Percentiles rank a stretch among this genome's conserved stretches.
These are phyloP conservation scores for Muscicapa adusta DNA, from an alignment of 2,113 vertebrate genomes.

Conservation along the genomic window DNA sequence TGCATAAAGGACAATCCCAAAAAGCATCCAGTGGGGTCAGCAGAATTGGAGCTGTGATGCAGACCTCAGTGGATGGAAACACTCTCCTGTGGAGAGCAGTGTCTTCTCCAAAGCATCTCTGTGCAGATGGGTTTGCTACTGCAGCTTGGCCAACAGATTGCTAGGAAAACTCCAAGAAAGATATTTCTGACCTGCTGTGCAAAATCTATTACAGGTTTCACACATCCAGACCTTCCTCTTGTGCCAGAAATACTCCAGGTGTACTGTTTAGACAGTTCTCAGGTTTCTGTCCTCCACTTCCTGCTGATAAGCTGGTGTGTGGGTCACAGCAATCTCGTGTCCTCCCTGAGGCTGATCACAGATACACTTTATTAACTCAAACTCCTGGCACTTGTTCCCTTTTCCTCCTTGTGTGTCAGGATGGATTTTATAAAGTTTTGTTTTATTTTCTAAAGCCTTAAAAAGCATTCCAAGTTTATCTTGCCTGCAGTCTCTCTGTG, in stretches of 20 bases:
- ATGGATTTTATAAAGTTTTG: neutral
- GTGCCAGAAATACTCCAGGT: neutral
- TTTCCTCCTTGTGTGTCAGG: neutral
- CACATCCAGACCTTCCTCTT: neutral
- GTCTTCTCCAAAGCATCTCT: neutral
- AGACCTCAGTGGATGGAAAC: neutral
- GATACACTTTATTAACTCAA: fast-evolving
- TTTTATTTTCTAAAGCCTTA: neutral
- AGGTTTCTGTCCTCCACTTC: neutral
- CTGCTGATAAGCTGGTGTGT: neutral
- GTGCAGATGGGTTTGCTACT: neutral
- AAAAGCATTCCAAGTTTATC: neutral
- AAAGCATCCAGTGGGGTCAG: neutral
- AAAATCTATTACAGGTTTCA: neutral
- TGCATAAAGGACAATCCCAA: neutral
- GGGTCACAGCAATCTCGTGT: fast-evolving
- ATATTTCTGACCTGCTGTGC: neutral
- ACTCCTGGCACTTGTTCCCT: neutral
- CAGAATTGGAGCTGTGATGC: neutral
- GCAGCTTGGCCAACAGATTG: neutral
- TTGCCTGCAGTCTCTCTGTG: neutral
- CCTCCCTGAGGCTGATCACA: neutral
- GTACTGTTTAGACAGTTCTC: neutral
- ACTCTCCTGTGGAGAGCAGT: neutral
- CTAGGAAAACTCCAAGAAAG: neutral